Base-by-base conservation (phyloP, 2,113 vertebrate genomes). In the Tachuris rubrigastra region DNA sequence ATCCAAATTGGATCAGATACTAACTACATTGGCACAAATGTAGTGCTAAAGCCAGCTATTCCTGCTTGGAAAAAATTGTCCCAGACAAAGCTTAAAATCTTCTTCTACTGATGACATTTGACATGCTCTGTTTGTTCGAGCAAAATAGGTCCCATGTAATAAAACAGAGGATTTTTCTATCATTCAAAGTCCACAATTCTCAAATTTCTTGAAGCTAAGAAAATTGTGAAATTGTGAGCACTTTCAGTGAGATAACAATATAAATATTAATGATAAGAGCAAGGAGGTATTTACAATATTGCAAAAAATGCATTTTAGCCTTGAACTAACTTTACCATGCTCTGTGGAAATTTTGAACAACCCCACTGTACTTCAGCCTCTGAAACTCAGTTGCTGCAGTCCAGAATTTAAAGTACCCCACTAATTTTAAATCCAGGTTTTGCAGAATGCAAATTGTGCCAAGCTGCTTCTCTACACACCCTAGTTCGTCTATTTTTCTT, bases 1-100 rank as follows among this genome's bases (percentile, higher is more conserved):
- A 35, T 92, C 81, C 86, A 92, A 90, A 76, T 82, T 92, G 74
- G 72, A 95, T 77, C 19, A 22, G 37, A 94, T 72, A 37, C 55
- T 88, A 66, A 87, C 84, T 87, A 47, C 52, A 8, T 60, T 73
- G 90, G 79, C 74, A 79, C 80, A 94, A 92, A 77, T 18, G 15
- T 35, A 89, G 52, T 63, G 23, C 8, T 62, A 67, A 50, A 67
- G 59, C 55, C 33, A 93, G 41, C 63, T 52, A 76, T 27, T 68
- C 68, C 75, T 75, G 46, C 35, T 78, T 1, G 0, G 13, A 55
- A 71, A 87, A 90, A 76, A 71, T 74, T 55, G 69, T 49, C 84
- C 66, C 73, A 78, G 53, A 47, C 73, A 85, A 82, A 80, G 66
- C 56, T 85, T 85, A 52, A 71, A 74, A 60, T 59, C 39, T 49